These are phyloP conservation scores for Cyclura pinguis DNA, from an alignment of 2,797 vertebrate genomes.

Conservation along the genomic window DNA sequence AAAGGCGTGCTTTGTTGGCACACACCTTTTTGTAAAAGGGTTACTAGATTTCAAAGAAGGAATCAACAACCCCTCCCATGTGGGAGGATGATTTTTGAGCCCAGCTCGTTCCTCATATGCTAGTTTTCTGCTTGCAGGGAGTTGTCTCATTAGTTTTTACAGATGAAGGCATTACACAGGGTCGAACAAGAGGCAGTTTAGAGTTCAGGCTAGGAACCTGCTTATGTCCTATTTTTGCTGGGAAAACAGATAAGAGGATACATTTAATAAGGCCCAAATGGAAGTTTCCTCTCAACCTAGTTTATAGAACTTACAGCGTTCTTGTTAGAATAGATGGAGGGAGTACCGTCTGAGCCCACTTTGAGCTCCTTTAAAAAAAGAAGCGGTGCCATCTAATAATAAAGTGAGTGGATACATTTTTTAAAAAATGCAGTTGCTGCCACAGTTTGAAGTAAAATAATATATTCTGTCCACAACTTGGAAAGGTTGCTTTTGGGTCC, in stretches of 20 bases:
- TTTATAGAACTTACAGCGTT: too few species aligned
- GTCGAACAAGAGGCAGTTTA: too few species aligned
- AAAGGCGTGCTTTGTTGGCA: neutral
- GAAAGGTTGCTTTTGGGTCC: too few species aligned
- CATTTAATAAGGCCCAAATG: too few species aligned
- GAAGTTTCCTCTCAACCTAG: too few species aligned
- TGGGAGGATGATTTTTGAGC: neutral
- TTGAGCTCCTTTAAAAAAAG: neutral
- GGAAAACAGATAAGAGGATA: too few species aligned
- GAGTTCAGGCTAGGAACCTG: too few species aligned
- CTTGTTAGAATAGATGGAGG: too few species aligned
- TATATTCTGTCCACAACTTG: neutral
- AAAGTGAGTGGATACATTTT: neutral
- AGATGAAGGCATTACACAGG: neutral
- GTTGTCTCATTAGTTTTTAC: neutral
- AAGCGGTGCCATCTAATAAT: neutral
- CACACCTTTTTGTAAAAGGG: neutral
- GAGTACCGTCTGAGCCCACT: too few species aligned
- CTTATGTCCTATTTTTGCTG: too few species aligned
- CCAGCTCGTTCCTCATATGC: neutral
- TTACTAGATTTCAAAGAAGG: neutral
- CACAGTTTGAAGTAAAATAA: neutral
- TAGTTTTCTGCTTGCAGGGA: neutral
- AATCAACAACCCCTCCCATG: neutral
- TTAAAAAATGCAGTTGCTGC: neutral